Evolutionary conservation across 2,113 vertebrate species (phyloP), one percentile per base, ranked within the genome.

Genomic region (Pluvialis apricaria): DNA sequence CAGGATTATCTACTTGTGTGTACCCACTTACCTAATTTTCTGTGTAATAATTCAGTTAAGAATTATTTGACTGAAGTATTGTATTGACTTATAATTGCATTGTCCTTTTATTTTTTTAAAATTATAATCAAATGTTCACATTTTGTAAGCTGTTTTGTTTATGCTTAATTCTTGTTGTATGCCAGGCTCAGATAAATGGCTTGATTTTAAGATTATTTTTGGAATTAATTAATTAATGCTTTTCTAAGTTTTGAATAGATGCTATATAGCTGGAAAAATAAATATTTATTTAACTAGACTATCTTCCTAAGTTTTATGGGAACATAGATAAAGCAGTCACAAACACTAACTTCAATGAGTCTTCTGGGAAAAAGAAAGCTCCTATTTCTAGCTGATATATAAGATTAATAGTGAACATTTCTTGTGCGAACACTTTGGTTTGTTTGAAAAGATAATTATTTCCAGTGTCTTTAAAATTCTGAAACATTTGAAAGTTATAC

Each of bases 71-170:
- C 42, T 85, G 24, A 70, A 85, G 57, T 85, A 70, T 49, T 73
- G 5, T 51, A 73, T 34, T 49, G n/a, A 68, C 10, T 47, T 88
- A 13, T n/a, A 82, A 24, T 24, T 34, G 9, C 6, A 10, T 24
- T 51, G 49, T 25, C 16, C 6, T 4, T 3, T 4, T 21, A 18
- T 78, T 51, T 17, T 18, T n/a, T n/a, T n/a, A n/a, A n/a, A 60
- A 58, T 19, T 15, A 54, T 40, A 72, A 40, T 31, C 9, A 72
- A 52, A n/a, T 29, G 1, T 34, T 71, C 32, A 26, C 0, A 0
- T 72, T 78, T 61, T 36, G 5, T 84, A 40, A 61, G 17, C 25
- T 66, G 34, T 24, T 38, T 72, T 78, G 13, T 78, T 83, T 77
- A n/a, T 22, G 29, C 25, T 88, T 78, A 81, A 62, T 82, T 82